A percentile compares a stretch with the other conserved stretches of the same genome.
phyloP scores from a whole-genome alignment of 2,797 vertebrate species.

The Loriculus beryllinus region DNA sequence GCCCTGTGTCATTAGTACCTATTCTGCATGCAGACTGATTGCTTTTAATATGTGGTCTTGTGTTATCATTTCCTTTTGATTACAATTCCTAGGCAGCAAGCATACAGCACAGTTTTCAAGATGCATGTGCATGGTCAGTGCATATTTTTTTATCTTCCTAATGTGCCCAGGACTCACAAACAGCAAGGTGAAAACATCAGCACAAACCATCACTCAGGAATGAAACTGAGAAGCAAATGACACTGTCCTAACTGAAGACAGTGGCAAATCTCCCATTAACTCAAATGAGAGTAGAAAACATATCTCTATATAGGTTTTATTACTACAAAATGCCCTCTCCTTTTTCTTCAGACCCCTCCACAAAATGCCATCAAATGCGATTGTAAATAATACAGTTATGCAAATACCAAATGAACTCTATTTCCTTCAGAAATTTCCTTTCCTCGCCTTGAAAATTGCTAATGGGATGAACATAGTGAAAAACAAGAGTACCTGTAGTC shows the following conservation, averaged over 20 bases:
- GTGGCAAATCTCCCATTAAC: constrained; percentile 33
- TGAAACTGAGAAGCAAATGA: constrained; percentile 63
- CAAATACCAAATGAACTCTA: constrained; percentile 24
- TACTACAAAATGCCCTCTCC: not conserved
- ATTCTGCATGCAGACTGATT: constrained; percentile 15
- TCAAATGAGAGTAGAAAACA: constrained; percentile 15
- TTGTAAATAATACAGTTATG: not conserved
- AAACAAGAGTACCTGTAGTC: not conserved
- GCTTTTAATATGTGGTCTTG: constrained; percentile 15
- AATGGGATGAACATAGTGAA: not conserved
- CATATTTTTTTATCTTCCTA: not conserved
- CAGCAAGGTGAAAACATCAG: constrained; percentile 43
- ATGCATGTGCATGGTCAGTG: constrained; percentile 15
- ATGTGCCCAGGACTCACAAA: not conserved
- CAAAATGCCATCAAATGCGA: accelerated
- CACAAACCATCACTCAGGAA: constrained; percentile 56
- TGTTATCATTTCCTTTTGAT: constrained; percentile 40
- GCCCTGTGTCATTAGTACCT: not conserved
- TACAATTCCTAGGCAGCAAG: constrained; percentile 7
- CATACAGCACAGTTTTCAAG: not conserved
- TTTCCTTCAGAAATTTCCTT: constrained; percentile 22
- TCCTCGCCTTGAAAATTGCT: not conserved
- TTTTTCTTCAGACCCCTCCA: not conserved
- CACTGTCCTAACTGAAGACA: constrained; percentile 32
- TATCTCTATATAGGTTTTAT: not conserved